Base-by-base conservation (phyloP, 2,888 invertebrate species). In the Euzophera pinguis region DNA sequence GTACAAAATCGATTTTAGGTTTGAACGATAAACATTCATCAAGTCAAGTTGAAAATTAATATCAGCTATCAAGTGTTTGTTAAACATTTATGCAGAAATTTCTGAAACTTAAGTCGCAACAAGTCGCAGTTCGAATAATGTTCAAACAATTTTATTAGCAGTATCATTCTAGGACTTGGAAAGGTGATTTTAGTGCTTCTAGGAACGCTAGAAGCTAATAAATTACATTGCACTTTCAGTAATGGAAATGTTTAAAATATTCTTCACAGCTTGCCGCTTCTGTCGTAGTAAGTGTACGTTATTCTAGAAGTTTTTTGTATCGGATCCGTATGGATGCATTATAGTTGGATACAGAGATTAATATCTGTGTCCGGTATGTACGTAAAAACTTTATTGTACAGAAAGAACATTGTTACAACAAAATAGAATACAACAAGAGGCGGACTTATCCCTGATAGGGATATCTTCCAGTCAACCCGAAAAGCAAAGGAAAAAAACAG, bases 281-380 rank as follows among this genome's bases (percentile, higher is more conserved):
- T 65, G 45, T 45, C 45, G 45, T 45, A 14, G 53, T 50, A 47
- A 53, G 55, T 59, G 68, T 67, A 71, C 66, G 67, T 71, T 73
- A 65, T 61, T 64, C 70, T 66, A 59, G 54, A 56, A 65, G 69
- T 75, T 72, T 74, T 74, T 75, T 62, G n/a, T 67, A 73, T 69
- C 63, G 63, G 62, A 57, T 64, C 62, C 38, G 61, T 14, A 7
- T 38, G n/a, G 64, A 69, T 64, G 66, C 63, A 66, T 67, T 68
- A 61, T 64, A n/a, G 14, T 13, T 14, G 12, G 12, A 6, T 14
- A 38, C 13, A 38, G 38, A 13, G n/a, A 13, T 38, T 7, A 9
- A 8, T 2, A 9, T 29, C 7, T 6, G 7, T 6, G 7, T 7
- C 7, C 29, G 7, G 4, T 29, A 29, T 6, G 7, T 29, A 29